Base-by-base conservation (phyloP, 2,797 vertebrate species). In the Hypotaenidia philippensis region DNA sequence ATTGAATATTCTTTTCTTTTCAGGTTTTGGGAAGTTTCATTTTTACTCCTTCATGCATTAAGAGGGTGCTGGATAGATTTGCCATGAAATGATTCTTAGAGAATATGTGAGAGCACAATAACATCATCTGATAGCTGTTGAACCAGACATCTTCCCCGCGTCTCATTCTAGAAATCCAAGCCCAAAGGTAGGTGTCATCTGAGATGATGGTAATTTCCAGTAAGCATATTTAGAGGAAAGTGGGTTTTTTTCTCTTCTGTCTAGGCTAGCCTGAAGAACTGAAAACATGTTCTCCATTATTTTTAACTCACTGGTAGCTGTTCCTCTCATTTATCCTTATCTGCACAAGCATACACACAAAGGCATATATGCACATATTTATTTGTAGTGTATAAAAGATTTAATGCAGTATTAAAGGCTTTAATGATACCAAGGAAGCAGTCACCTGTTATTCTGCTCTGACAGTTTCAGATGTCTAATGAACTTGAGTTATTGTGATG, bases 401-500 rank as follows among this genome's bases (percentile, higher is more conserved):
- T 44, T 19, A 44, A 44, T 44, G 41, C 36, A 53, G 32, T 59
- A 45, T 64, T 86, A 78, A 77, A 89, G 87, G 12, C n/a, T 91
- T 88, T 84, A 94, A 83, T 94, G 68, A 65, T 65, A 85, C 27
- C 6, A 6, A 84, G 66, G 70, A 94, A 94, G 76, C 72, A 93
- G 83, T 80, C 90, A 95, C 93, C 79, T 94, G 87, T 75, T 96
- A 84, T 83, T 91, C 56, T 50, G 36, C 60, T 93, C 92, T 84
- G 81, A 65, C 70, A 90, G 72, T 76, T 96, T 96, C 87, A 93
- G 72, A 80, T 95, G 72, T 89, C 56, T 27, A 68, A 72, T 89
- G 83, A 84, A 89, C 53, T 89, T 95, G 74, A 90, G n/a, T 96
- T 93, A 93, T 80, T 90, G 81, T 85, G 59, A 69, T 90, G 91